phyloP scores from a whole-genome alignment of 2,113 vertebrate species.

The Thunnus maccoyii region DNA sequence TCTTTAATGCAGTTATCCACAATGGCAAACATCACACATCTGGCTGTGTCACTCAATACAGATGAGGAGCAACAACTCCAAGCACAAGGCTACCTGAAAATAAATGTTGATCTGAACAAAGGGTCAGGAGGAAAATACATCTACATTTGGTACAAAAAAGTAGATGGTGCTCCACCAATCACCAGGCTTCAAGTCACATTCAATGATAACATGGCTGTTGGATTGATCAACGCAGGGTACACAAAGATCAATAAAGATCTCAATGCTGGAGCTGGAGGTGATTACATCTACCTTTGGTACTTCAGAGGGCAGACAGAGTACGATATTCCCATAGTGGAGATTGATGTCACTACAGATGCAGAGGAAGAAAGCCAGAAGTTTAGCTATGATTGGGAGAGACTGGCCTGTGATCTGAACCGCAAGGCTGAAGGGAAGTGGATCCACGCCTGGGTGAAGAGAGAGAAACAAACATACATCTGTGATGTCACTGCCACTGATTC shows the following conservation, averaged over 20 bases:
- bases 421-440: not conserved
- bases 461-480: constrained; percentile 23
- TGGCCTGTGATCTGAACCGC: not conserved
- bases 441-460: constrained; percentile 20
- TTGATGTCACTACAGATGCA: not conserved
- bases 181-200: too few relatives aligned
- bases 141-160: constrained; percentile 14
- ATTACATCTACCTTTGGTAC: not conserved
- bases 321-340: not conserved
- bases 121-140: not conserved
- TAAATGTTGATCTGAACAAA: too few relatives aligned
- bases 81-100: too few relatives aligned
- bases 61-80: too few relatives aligned
- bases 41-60: too few relatives aligned
- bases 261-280: not conserved
- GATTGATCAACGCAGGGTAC: too few relatives aligned
- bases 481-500: not conserved
- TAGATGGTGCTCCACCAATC: too few relatives aligned
- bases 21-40: too few relatives aligned
- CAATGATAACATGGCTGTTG: too few relatives aligned
- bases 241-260: too few relatives aligned
- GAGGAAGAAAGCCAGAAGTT: accelerated
- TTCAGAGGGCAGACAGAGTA: not conserved
- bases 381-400: accelerated
- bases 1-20: too few relatives aligned